Conservation (phyloP, 2,888 invertebrate genomes). For the Rhimphoctona megacephalus region DNA sequence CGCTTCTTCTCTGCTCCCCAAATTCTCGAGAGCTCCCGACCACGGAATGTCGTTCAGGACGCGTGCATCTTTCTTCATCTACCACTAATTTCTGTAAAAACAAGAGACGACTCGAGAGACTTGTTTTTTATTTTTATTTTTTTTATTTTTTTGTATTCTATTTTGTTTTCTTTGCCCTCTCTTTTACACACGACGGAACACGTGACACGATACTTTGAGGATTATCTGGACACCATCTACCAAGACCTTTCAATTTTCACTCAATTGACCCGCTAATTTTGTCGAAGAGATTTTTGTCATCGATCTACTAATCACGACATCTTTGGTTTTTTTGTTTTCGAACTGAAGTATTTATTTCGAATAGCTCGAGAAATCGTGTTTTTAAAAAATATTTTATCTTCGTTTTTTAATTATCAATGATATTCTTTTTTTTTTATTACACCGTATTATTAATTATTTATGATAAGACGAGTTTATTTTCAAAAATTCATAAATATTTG, state of each 20-base stretch:
- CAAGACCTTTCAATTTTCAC: conserved; percentile 49
- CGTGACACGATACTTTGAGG: conserved; percentile 38
- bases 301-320: conserved; percentile 39
- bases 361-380: not conserved
- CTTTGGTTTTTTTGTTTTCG: conserved; percentile 4
- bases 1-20: conserved; percentile 2
- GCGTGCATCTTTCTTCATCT: conserved; percentile 33
- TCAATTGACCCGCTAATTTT: conserved; percentile 52
- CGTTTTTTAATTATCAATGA: not conserved
- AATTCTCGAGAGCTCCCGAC: conserved; percentile 48
- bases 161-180: not conserved
- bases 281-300: conserved; percentile 10
- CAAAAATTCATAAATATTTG: not conserved
- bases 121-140: conserved; percentile 15
- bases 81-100: conserved; percentile 65
- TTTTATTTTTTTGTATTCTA: not conserved
- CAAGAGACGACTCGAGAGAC: conserved; percentile 43
- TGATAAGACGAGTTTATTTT: not conserved
- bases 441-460: not conserved
- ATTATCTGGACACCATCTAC: conserved; percentile 58
- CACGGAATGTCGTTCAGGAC: conserved; percentile 18
- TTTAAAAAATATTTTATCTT: not conserved
- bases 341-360: not conserved
- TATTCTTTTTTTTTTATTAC: no score
- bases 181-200: conserved; percentile 9